These are phyloP conservation scores for Haliaeetus leucogaster DNA, from an alignment of 2,113 vertebrate species.

Conservation along the genomic window DNA sequence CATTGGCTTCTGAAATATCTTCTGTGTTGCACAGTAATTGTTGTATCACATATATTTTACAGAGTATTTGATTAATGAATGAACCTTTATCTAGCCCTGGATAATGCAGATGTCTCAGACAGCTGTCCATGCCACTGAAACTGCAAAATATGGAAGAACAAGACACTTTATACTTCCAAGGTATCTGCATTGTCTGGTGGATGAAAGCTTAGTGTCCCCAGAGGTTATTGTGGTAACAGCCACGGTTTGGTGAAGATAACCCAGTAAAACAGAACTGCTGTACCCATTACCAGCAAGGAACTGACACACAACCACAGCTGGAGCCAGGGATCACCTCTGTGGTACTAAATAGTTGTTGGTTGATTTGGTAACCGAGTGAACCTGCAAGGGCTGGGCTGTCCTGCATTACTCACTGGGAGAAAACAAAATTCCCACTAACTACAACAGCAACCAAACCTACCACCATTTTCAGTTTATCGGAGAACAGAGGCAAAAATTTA, in stretches of 20 bases:
- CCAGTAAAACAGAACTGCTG: neutral
- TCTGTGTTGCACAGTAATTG: neutral
- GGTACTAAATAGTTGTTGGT: neutral
- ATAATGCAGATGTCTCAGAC: neutral
- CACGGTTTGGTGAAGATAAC: neutral
- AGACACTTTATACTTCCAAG: neutral
- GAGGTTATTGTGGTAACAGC: neutral
- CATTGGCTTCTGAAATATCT: neutral
- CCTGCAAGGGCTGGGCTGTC: neutral
- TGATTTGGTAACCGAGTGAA: neutral
- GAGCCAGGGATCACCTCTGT: neutral
- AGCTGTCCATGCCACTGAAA: neutral
- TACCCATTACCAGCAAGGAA: neutral
- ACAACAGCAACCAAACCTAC: neutral
- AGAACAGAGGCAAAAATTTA: neutral
- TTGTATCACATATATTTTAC: neutral
- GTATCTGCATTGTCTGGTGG: neutral
- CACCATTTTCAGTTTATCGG: neutral
- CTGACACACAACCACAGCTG: neutral
- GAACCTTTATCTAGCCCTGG: neutral
- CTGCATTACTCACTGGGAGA: neutral
- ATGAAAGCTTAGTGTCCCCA: neutral
- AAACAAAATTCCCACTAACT: neutral
- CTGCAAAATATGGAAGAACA: neutral
- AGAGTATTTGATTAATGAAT: neutral